Evolutionary conservation across 1,140 invertebrate species (phyloP).

Genomic region (Bombyx mandarina): DNA sequence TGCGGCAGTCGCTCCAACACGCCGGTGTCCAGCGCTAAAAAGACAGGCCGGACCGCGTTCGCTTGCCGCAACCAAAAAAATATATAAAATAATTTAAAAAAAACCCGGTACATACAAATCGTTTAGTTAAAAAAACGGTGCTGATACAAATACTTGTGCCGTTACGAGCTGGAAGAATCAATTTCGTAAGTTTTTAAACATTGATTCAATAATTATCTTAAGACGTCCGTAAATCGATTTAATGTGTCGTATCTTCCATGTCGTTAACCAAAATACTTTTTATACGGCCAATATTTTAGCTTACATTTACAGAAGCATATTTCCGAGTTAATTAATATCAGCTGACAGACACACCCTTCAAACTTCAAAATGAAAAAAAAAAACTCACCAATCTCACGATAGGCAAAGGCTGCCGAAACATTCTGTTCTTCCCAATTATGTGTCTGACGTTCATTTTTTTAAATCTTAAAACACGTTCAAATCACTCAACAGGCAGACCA

Average conservation of each 20-base stretch:
- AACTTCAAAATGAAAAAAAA: conserved; percentile 10
- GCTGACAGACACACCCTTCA: conserved; percentile 33
- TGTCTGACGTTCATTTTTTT: conserved; percentile 52
- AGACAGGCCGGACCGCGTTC: conserved; percentile 51
- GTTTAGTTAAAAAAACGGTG: too few species aligned
- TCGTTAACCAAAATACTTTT: too few species aligned
- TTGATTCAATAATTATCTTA: neutral
- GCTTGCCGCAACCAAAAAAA: conserved; percentile 23
- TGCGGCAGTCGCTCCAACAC: conserved; percentile 60
- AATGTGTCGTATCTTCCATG: neutral
- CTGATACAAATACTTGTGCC: conserved; percentile 7
- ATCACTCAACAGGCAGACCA: conserved; percentile 34
- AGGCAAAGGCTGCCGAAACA: conserved; percentile 32
- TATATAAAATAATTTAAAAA: neutral
- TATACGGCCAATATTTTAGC: too few species aligned
- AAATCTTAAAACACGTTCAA: conserved; percentile 25
- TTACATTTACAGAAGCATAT: too few species aligned
- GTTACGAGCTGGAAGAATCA: conserved; percentile 35
- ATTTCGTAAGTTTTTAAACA: conserved; percentile 45
- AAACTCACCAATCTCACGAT: conserved; percentile 44
- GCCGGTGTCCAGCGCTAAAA: conserved; percentile 66
- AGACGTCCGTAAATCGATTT: neutral
- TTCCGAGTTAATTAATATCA: conserved; percentile 18
- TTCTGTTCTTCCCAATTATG: conserved; percentile 32
- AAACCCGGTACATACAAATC: neutral